Base-by-base conservation (phyloP, 1,140 invertebrate species). In the Orius insidiosus region DNA sequence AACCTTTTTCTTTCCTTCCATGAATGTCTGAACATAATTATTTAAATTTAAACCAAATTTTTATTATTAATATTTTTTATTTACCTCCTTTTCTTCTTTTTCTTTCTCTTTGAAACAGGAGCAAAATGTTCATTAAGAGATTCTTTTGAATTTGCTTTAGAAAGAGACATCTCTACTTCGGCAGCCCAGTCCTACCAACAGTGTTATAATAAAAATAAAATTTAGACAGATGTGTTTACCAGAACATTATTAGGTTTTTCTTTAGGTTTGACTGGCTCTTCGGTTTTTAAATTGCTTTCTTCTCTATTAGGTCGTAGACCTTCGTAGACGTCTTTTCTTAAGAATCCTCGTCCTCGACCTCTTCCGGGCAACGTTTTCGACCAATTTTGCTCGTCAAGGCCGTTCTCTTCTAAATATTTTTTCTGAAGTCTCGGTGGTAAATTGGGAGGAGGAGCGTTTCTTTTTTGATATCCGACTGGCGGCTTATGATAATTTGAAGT, bases 171-270 rank as follows among this genome's bases (percentile, higher is more conserved):
- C 38, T 49, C 47, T 1, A 49, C 47, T 44, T 49, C 47, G 37
- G 47, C 47, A 24, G 47, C 47, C 47, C 47, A 49, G 37, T 49
- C 47, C 47, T 49, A 35, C 35, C 2, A 43, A 13, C 2, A 18
- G 9, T 3, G 14, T 13, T 13, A 36, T 15, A 36, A 13, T 9
- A 11, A n/a, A n/a, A n/a, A n/a, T 13, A 15, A 36, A 43, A 2
- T 43, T 43, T 8, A 13, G 8, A 43, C 9, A 5, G 9, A 36
- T n/a, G 3, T 4, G 3, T 31, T 36, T 36, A 36, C 44, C 9
- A 46, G 13, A 19, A 46, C 16, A 36, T 36, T 46, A 7, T 36
- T 18, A n/a, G n/a, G 13, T 19, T n/a, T 36, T 18, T 46, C 35
- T 16, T 14, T 15, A 13, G 10, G 35, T 37, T 36, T 18, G 9